These are phyloP conservation scores for Fabriciana adippe DNA, from an alignment of 2,888 invertebrate species.

Conservation along the genomic window DNA sequence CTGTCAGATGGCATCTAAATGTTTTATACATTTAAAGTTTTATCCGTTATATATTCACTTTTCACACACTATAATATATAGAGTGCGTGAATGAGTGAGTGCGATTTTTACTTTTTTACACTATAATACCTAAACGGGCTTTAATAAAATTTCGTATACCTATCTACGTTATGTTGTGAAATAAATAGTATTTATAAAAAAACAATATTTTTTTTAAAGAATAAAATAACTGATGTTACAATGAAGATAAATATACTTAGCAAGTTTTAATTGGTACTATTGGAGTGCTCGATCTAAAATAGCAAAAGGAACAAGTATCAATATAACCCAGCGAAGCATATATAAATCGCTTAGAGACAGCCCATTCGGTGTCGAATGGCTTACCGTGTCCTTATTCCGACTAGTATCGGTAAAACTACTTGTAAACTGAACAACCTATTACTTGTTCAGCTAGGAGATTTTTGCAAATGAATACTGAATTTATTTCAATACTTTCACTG, in stretches of 20 bases:
- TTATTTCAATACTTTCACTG: too few relatives aligned
- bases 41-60: neutral
- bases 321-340: conserved; percentile 56
- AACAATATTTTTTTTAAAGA: too few relatives aligned
- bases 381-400: conserved; percentile 57
- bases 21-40: conserved; percentile 62
- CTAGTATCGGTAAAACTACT: conserved; percentile 27
- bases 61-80: neutral
- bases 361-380: conserved; percentile 67
- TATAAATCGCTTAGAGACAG: conserved; percentile 66
- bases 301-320: conserved; percentile 55
- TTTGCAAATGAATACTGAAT: neutral
- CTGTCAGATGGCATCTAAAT: conserved; percentile 74
- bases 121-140: too few relatives aligned
- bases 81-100: too few relatives aligned
- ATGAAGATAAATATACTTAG: conserved; percentile 18
- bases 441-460: neutral
- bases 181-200: too few relatives aligned
- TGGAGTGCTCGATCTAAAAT: conserved; percentile 32
- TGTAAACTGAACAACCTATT: conserved; percentile 25
- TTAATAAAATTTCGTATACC: too few relatives aligned
- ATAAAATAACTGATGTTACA: neutral
- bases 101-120: too few relatives aligned
- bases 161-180: too few relatives aligned
- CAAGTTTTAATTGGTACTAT: conserved; percentile 31